phyloP scores from a whole-genome alignment of 2,113 vertebrate genomes.

The Myotis brandtii region DNA sequence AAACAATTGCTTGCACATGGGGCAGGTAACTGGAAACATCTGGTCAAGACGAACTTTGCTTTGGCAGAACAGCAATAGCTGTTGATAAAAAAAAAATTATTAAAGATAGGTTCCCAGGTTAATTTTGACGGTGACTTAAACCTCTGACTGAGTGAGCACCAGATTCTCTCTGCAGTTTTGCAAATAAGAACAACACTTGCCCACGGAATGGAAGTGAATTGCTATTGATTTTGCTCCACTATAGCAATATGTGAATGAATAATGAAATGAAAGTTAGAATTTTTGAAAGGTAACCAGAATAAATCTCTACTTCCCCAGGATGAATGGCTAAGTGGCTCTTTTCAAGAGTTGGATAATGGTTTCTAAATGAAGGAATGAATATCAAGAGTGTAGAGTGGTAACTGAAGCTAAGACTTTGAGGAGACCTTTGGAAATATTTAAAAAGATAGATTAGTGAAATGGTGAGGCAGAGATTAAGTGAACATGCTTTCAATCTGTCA shows the following conservation, averaged over 20 bases:
- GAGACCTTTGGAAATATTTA: constrained; percentile 84
- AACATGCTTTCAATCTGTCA: constrained; percentile 83
- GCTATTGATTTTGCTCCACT: constrained; percentile 36
- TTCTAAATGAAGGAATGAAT: constrained; percentile 72
- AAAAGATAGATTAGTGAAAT: constrained; percentile 85
- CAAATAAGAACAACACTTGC: constrained; percentile 44
- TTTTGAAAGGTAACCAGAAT: constrained; percentile 66
- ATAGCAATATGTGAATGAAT: constrained; percentile 57
- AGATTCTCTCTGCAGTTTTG: background rate
- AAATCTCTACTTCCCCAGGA: constrained; percentile 65
- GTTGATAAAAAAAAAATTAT: background rate
- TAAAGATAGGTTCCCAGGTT: background rate
- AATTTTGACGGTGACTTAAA: background rate
- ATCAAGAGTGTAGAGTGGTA: constrained; percentile 80
- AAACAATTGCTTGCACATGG: background rate
- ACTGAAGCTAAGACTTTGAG: constrained; percentile 82
- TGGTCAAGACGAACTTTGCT: background rate
- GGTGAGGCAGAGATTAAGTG: constrained; percentile 84
- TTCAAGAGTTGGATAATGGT: constrained; percentile 63
- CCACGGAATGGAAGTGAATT: constrained; percentile 13
- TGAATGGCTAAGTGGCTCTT: constrained; percentile 68
- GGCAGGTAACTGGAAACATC: background rate
- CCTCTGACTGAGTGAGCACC: constrained; percentile 20
- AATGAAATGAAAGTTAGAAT: constrained; percentile 68
- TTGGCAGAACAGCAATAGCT: constrained; percentile 18